phyloP scores from a whole-genome alignment of 2,888 invertebrate genomes.

The Zaprionus obscuricornis region DNA sequence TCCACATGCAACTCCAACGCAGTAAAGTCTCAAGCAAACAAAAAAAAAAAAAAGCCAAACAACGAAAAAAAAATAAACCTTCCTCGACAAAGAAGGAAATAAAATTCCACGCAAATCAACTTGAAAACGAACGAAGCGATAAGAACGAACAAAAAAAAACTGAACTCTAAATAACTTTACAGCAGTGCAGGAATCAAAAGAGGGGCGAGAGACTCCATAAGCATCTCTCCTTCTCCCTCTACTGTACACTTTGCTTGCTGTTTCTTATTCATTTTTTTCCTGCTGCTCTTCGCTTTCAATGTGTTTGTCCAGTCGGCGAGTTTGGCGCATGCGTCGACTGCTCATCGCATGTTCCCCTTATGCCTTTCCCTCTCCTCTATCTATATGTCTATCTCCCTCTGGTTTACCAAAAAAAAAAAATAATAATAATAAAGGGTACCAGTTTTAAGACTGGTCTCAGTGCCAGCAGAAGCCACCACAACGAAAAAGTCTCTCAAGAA shows the following conservation, averaged over 20 bases:
- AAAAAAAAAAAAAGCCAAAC: conserved; percentile 1
- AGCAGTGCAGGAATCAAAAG: conserved; percentile 25
- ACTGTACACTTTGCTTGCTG: conserved; percentile 22
- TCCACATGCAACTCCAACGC: conserved; percentile 52
- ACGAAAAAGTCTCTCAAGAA: conserved; percentile 67
- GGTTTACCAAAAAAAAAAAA: conserved; percentile 8
- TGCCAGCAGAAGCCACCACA: conserved; percentile 52
- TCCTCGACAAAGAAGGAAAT: conserved; percentile 57
- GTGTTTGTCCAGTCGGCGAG: conserved; percentile 56
- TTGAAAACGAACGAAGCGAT: conserved; percentile 54
- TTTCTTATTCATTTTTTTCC: no score
- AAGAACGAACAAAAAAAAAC: conserved; percentile 6
- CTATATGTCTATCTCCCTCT: background rate
- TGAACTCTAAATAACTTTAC: conserved; percentile 53
- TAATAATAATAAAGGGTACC: conserved; percentile 65
- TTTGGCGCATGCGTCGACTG: conserved; percentile 73
- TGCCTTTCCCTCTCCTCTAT: background rate
- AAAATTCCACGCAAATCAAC: conserved; percentile 77
- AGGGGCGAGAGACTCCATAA: conserved; percentile 5
- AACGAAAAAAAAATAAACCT: conserved; percentile 10
- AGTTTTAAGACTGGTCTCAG: conserved; percentile 78
- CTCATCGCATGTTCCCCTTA: conserved; percentile 42
- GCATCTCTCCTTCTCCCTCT: conserved; percentile 6
- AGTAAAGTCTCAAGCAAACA: no score
- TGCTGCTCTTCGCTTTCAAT: conserved; percentile 15